Percentiles rank a stretch among this genome's conserved stretches.
Evolutionary conservation across 2,113 vertebrate species (phyloP).

Genomic region (Takifugu flavidus): DNA sequence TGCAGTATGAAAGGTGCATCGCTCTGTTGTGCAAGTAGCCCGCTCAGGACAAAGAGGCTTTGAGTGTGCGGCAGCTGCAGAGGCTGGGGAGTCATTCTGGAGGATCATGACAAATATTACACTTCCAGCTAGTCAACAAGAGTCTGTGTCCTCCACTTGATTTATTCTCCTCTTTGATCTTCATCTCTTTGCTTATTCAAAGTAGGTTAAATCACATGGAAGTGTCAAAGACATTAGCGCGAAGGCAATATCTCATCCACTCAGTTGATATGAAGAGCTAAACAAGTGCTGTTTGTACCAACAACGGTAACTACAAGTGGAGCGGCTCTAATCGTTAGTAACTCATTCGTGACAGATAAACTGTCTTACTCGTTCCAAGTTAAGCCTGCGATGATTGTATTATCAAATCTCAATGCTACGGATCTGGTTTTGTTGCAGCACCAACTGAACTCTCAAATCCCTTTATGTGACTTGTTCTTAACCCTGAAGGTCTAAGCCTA

Average conservation of each 20-base stretch:
- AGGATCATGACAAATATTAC: slow-evolving; percentile 74
- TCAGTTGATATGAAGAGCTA: background rate
- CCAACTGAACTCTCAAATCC: slow-evolving; percentile 59
- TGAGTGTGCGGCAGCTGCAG: slow-evolving; percentile 55
- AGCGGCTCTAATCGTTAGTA: background rate
- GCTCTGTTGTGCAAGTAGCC: slow-evolving; percentile 41
- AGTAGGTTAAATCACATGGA: background rate
- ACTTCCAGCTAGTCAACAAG: slow-evolving; percentile 50
- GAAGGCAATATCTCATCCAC: background rate
- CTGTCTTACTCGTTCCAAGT: slow-evolving; percentile 24
- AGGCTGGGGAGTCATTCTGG: slow-evolving; percentile 59
- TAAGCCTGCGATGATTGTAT: slow-evolving; percentile 3
- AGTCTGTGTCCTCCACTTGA: slow-evolving; percentile 50
- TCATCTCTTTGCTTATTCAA: slow-evolving; percentile 32
- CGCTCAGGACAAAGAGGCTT: slow-evolving; percentile 64
- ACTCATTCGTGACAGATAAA: background rate
- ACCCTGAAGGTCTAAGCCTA: slow-evolving; percentile 41
- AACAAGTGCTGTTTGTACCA: too few relatives aligned
- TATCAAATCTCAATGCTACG: background rate
- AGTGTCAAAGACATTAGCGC: background rate
- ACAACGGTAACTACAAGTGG: too few relatives aligned
- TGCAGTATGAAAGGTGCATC: slow-evolving; percentile 41
- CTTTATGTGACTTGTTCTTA: slow-evolving; percentile 58
- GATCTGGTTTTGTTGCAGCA: slow-evolving; percentile 55
- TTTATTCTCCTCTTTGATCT: slow-evolving; percentile 45